These are phyloP conservation scores for Pseudochromis fuscus DNA, from an alignment of 2,797 vertebrate genomes.

Conservation along the genomic window DNA sequence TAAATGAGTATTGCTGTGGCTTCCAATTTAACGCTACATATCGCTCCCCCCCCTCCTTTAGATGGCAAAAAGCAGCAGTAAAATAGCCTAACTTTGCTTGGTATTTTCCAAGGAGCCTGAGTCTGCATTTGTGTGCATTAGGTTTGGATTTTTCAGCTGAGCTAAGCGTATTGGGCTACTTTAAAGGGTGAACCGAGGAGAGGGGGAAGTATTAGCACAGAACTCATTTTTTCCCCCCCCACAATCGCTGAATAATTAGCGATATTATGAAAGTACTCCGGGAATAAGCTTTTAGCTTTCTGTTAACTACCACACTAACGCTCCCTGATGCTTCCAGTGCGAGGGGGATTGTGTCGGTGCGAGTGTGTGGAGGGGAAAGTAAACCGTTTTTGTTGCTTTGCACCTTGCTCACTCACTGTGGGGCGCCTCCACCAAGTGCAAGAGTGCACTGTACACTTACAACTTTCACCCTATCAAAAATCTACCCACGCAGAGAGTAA, in stretches of 20 bases:
- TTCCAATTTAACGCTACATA: conserved; percentile 82
- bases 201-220: conserved; percentile 41
- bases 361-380: conserved; percentile 21
- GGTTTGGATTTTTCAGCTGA: conserved; percentile 67
- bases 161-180: conserved; percentile 52
- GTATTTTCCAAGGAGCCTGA: conserved; percentile 62
- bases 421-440: conserved; percentile 43
- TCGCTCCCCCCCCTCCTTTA: conserved; percentile 56
- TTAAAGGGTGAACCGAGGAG: conserved; percentile 60
- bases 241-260: conserved; percentile 55
- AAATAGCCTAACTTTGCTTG: conserved; percentile 62
- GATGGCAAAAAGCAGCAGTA: conserved; percentile 71
- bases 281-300: conserved; percentile 37
- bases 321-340: conserved; percentile 24
- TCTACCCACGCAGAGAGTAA: conserved; percentile 72
- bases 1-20: conserved; percentile 75
- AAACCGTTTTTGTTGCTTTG: conserved; percentile 34
- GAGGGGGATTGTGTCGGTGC: conserved; percentile 17
- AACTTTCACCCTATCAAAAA: conserved; percentile 61
- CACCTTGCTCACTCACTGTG: conserved; percentile 31
- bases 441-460: conserved; percentile 36
- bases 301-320: conserved; percentile 29
- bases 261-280: conserved; percentile 33
- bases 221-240: conserved; percentile 33
- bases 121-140: conserved; percentile 72